Evolutionary conservation across 2,113 vertebrate species (phyloP), one percentile per base, ranked within the genome.

Genomic region (Lampris megalopsis): DNA sequence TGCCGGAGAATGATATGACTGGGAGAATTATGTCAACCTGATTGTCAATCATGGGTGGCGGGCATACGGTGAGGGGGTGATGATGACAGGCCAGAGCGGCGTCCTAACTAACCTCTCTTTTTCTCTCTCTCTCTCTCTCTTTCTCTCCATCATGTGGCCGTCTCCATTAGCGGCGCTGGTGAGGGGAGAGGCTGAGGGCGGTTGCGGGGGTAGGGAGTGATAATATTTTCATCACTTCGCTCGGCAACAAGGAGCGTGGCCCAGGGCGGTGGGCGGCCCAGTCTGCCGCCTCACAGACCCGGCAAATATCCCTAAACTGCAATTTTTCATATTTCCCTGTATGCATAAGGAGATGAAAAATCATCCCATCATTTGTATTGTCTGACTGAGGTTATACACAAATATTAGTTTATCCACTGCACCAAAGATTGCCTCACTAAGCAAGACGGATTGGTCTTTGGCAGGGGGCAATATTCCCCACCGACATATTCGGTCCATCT

Each of bases 301-400:
- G 93, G 95, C 94, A 97, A 97, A 97, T 96, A 95, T 97, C 95
- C 95, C 96, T 97, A 97, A 97, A 97, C 93, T 94, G 96, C 96
- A 94, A 97, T 98, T 97, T 97, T 97, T 98, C 97, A 98, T 97
- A 97, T 97, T 97, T 96, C 87, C 88, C 96, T 96, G 96, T 96
- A 97, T 97, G 96, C 96, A 98, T 98, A 98, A 98, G 96, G 95
- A 98, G 96, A 98, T 98, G 97, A 98, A 98, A 98, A 96, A 97
- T 97, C 92, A 94, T 96, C 96, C 96, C 93, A 97, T 98, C 96
- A 97, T 97, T 96, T 95, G 96, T 97, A 97, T 96, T 97, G 97
- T 98, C 96, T 97, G 96, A 95, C 97, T 96, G 95, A 97, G 96
- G 95, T 98, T 96, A 97, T 97, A 97, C 96, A 96, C 93, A 96